Evolutionary conservation across 2,797 vertebrate species (phyloP), one percentile per base, ranked within the genome.

Genomic region (Cichlasoma orientale): DNA sequence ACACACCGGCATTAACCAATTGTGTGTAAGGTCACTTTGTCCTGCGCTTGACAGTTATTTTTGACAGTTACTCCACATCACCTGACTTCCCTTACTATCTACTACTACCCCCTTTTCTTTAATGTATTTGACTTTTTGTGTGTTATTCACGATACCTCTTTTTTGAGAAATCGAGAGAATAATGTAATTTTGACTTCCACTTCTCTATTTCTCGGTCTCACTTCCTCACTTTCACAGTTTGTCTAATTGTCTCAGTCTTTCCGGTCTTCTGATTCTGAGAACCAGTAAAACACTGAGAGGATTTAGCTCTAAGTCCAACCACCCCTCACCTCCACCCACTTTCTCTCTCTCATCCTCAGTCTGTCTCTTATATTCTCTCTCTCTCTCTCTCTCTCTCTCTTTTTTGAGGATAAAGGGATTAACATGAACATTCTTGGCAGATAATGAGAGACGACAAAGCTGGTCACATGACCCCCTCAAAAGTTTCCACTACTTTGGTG

Each of bases 401-500:
- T 83, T 84, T 90, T 90, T 84, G 80, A 81, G 86, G 90, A 93
- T 94, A 91, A 94, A 93, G 83, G 86, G 93, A 95, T 95, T 94
- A 94, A 87, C 72, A 75, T 83, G 87, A 92, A 93, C 92, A 94
- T 94, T 95, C 94, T 89, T 92, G 82, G 83, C 85, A 87, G 90
- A 95, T 93, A 94, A 94, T 93, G 92, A 93, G 88, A 87, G 79
- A 86, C 87, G 89, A 92, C 91, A 90, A 91, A 92, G 85, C 91
- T 89, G 89, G 91, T 92, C 94, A 93, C 93, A 92, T 95, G 92
- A 91, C 84, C 84, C 53, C 77, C 79, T 71, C 68, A 85, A 89
- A 95, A 93, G 85, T 93, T 95, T 95, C 94, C 93, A 94, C 90
- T 91, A 82, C 80, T 70, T 78, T 68, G 80, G 78, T 88, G 90